These are phyloP conservation scores for Nemotelus nigrinus DNA, from an alignment of 2,888 invertebrate species.

Conservation along the genomic window DNA sequence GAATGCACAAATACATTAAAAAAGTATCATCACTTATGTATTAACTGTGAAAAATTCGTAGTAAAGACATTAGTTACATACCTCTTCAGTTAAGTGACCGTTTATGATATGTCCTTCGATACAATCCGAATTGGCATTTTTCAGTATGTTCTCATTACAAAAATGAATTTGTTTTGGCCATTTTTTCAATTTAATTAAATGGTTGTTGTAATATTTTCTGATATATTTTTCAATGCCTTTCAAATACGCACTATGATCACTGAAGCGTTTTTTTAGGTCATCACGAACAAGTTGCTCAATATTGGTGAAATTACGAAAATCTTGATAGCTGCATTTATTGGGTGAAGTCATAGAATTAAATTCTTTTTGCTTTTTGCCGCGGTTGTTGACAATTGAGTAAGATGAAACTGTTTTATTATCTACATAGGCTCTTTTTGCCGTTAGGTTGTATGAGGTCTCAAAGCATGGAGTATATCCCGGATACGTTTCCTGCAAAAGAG, in stretches of 20 bases:
- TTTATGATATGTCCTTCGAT: not conserved
- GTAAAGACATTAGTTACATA: no score
- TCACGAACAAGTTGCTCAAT: not conserved
- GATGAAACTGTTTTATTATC: no score
- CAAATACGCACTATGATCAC: not conserved
- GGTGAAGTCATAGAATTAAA: not conserved
- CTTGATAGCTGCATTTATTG: not conserved
- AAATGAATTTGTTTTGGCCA: not conserved
- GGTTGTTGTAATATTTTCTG: not conserved
- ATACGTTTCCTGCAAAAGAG: no score
- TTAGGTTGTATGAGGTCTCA: no score
- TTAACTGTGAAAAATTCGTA: no score
- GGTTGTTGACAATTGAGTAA: no score
- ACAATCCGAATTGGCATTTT: not conserved
- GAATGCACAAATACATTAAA: no score
- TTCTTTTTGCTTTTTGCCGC: no score
- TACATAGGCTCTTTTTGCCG: no score
- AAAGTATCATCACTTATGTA: no score
- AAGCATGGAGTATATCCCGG: no score
- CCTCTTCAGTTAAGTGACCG: not conserved
- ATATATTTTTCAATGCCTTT: not conserved
- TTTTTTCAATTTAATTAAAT: not conserved
- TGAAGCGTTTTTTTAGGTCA: not conserved
- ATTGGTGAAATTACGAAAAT: not conserved
- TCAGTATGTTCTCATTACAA: not conserved